phyloP scores from a whole-genome alignment of 2,797 vertebrate genomes.

The Myotis planiceps region DNA sequence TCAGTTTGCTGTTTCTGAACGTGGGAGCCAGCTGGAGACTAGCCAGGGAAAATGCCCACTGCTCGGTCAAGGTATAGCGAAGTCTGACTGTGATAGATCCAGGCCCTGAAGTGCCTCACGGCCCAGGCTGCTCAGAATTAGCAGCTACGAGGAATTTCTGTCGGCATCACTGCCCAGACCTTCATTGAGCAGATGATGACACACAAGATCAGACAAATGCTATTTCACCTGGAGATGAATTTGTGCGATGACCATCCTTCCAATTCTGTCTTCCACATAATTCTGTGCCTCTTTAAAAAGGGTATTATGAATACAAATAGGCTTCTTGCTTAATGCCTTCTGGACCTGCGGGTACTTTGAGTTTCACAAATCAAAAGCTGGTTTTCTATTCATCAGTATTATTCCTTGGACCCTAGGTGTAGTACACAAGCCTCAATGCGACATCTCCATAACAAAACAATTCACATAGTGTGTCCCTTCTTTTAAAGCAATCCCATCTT shows the following conservation, averaged over 20 bases:
- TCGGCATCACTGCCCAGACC: not conserved
- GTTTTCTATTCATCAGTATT: conserved; percentile 29
- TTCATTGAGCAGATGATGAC: not conserved
- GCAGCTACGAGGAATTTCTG: not conserved
- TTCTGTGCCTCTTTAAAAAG: conserved; percentile 7
- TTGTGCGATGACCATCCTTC: not conserved
- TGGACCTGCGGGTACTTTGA: conserved; percentile 5
- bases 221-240: conserved; percentile 28
- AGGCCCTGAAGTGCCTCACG: not conserved
- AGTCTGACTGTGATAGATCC: not conserved
- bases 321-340: not conserved
- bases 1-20: conserved; percentile 36
- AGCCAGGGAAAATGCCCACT: conserved; percentile 18
- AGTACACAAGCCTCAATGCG: not conserved
- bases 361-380: conserved; percentile 52
- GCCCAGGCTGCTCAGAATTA: not conserved
- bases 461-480: not conserved
- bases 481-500: conserved; percentile 36
- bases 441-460: not conserved
- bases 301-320: conserved; percentile 24
- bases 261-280: conserved; percentile 27
- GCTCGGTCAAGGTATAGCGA: not conserved
- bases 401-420: not conserved
- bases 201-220: not conserved
- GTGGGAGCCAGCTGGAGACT: conserved; percentile 12